Percentiles rank a stretch among this genome's conserved stretches.
Evolutionary conservation across 2,113 vertebrate genomes (phyloP).

Genomic region (Erythrocercus mccallii): DNA sequence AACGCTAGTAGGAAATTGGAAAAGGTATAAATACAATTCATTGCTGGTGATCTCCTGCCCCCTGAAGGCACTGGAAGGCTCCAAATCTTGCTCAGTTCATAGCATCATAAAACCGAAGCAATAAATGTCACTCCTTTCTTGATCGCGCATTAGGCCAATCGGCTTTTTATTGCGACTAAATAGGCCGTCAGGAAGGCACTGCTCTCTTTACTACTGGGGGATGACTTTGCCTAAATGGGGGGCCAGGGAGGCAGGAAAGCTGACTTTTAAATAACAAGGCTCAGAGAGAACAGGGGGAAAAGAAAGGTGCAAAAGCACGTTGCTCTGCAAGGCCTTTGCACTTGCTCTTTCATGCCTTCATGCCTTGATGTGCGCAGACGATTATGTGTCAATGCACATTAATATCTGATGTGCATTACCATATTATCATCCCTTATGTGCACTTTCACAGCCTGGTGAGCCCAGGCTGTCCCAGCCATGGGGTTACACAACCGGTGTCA

Average conservation of each 20-base stretch:
- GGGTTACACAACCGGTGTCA: neutral
- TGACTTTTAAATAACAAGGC: neutral
- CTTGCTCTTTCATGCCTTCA: conserved; percentile 22
- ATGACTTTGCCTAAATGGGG: conserved; percentile 26
- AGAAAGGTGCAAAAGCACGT: neutral
- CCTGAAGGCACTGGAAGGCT: conserved; percentile 31
- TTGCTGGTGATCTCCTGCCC: conserved; percentile 56
- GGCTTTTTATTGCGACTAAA: conserved; percentile 65
- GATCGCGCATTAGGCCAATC: conserved; percentile 59
- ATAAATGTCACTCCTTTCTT: conserved; percentile 65
- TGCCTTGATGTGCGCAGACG: conserved; percentile 54
- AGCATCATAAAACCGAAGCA: conserved; percentile 56
- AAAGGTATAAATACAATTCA: conserved; percentile 69
- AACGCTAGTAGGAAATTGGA: conserved; percentile 51
- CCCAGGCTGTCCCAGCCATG: neutral
- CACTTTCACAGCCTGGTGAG: conserved; percentile 57
- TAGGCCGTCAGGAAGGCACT: conserved; percentile 37
- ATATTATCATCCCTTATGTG: conserved; percentile 71
- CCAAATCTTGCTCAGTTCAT: conserved; percentile 57
- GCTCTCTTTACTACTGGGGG: conserved; percentile 14
- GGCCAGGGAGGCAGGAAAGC: neutral
- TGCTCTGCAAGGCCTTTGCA: neutral
- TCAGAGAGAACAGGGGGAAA: neutral
- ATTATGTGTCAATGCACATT: conserved; percentile 72
- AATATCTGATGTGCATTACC: conserved; percentile 77